Conservation (phyloP, 92 coral and sea anemone species). For the Meandrina meandrites region DNA sequence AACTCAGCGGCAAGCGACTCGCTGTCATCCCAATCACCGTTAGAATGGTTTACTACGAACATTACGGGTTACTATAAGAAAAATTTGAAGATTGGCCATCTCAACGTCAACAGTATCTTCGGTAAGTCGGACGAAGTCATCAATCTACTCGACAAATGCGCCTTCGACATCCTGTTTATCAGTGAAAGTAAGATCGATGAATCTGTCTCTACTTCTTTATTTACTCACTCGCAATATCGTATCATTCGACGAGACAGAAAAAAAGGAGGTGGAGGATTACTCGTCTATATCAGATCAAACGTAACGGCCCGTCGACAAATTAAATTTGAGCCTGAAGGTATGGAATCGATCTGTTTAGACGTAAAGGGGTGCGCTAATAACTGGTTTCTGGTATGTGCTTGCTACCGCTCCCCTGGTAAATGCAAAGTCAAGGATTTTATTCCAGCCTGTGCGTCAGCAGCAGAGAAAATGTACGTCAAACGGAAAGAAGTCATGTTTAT, state of each 20-base stretch:
- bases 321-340: not conserved
- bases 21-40: not conserved
- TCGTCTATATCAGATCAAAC: constrained; percentile 23
- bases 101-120: constrained; percentile 8
- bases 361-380: no score
- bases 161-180: constrained; percentile 25
- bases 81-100: constrained; percentile 33
- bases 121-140: constrained; percentile 7
- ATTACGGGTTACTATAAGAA: constrained; percentile 23
- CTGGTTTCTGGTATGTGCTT: no score
- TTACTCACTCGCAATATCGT: constrained; percentile 18
- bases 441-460: constrained; percentile 23
- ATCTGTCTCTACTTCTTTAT: constrained; percentile 10
- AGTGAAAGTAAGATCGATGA: constrained; percentile 40
- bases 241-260: constrained; percentile 14
- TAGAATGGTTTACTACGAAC: constrained; percentile 16
- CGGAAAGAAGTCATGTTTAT: no score
- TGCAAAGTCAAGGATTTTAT: constrained; percentile 35
- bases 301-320: not conserved
- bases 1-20: constrained; percentile 9
- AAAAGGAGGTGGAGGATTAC: constrained; percentile 32
- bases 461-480: constrained; percentile 39
- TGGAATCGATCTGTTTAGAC: constrained; percentile 4
- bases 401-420: constrained; percentile 49
- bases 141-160: constrained; percentile 9